Conservation (phyloP, 2,888 invertebrate species). For the Gisinianus flammeolus region DNA sequence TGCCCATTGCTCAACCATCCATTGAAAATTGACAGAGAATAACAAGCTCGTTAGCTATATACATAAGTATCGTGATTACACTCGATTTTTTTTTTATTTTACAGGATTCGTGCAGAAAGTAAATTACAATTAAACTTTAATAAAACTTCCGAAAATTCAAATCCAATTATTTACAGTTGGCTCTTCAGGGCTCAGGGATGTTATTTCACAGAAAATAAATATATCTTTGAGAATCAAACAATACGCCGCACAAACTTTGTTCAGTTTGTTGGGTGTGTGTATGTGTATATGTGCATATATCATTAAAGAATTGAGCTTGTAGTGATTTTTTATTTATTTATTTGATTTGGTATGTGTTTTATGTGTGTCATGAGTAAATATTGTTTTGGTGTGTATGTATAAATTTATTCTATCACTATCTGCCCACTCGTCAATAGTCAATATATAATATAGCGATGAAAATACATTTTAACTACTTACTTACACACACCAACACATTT, state of each 20-base stretch:
- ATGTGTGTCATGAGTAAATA: too few species aligned
- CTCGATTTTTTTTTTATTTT: not conserved
- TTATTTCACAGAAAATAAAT: too few species aligned
- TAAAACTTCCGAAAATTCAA: constrained; percentile 32
- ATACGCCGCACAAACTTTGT: too few species aligned
- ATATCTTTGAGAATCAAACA: too few species aligned
- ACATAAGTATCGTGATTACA: not conserved
- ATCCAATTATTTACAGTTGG: constrained; percentile 27
- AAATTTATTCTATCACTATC: too few species aligned
- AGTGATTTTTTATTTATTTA: not conserved
- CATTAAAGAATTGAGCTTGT: not conserved
- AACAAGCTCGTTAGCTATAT: constrained; percentile 31
- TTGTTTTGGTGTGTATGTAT: too few species aligned
- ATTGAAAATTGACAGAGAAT: not conserved
- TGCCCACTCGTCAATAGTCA: too few species aligned
- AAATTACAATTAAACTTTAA: constrained; percentile 37
- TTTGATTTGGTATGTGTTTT: too few species aligned
- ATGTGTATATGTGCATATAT: not conserved
- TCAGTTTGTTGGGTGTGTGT: too few species aligned
- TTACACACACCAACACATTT: too few species aligned
- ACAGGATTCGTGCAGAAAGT: constrained; percentile 21
- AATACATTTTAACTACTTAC: too few species aligned
- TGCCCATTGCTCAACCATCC: constrained; percentile 10
- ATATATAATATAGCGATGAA: too few species aligned
- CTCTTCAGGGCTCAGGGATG: not conserved